Conservation (phyloP, 2,888 invertebrate genomes). For the Lasioglossum zephyrum region DNA sequence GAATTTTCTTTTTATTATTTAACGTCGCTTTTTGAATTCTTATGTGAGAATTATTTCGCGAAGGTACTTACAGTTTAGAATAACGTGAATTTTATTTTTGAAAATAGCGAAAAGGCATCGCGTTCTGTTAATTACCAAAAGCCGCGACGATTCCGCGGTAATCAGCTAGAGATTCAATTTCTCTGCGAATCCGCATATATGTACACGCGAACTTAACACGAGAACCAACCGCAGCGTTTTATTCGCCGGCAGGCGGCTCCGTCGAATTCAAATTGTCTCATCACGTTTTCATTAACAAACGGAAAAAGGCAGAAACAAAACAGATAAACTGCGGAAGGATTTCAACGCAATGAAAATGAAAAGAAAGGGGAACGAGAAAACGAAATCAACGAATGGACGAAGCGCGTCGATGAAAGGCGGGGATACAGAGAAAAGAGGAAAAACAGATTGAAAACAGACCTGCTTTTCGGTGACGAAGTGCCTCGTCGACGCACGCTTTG, state of each 20-base stretch:
- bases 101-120: background rate
- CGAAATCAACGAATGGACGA: conserved; percentile 2
- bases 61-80: no score
- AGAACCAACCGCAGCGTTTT: background rate
- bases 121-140: background rate
- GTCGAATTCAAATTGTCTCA: conserved; percentile 55
- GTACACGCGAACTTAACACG: background rate
- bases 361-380: background rate
- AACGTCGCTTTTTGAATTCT: no score
- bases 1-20: background rate
- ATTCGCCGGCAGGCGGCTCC: conserved; percentile 16
- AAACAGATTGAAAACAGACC: background rate
- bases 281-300: conserved; percentile 58
- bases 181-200: background rate
- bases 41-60: no score
- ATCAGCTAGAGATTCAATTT: background rate
- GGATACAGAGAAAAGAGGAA: background rate
- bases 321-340: background rate
- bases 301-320: background rate
- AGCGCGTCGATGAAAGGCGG: background rate
- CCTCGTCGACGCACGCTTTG: background rate
- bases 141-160: background rate
- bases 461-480: background rate
- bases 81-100: background rate
- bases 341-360: background rate